phyloP scores from a whole-genome alignment of 1,140 invertebrate genomes.

The Bombus huntii region DNA sequence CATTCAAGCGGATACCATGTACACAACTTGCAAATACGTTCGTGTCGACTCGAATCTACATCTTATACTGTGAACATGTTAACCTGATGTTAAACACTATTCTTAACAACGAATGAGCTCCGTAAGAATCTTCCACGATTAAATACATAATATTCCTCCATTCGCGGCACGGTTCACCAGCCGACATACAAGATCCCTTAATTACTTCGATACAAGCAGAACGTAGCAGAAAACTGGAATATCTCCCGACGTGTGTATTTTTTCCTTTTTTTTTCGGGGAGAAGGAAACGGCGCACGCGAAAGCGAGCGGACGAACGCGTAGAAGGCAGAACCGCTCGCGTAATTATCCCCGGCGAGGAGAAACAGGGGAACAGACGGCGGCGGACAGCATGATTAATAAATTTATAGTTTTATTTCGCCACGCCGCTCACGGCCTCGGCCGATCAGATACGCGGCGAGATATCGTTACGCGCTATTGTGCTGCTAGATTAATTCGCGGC shows the following conservation, averaged over 20 bases:
- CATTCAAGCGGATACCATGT: no score
- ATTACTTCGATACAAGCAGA: background rate
- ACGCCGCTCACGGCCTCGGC: slow-evolving; percentile 26
- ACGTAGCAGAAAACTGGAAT: slow-evolving; percentile 27
- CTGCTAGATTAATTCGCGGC: slow-evolving; percentile 54
- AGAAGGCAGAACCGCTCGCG: background rate
- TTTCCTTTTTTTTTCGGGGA: background rate
- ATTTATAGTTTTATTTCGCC: slow-evolving; percentile 56
- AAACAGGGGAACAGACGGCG: slow-evolving; percentile 30
- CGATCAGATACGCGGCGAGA: slow-evolving; percentile 51
- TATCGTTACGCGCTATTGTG: slow-evolving; percentile 58
- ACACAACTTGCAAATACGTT: no score
- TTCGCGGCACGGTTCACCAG: background rate
- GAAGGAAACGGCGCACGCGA: background rate
- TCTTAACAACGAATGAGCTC: background rate
- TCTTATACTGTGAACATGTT: no score
- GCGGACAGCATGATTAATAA: slow-evolving; percentile 50
- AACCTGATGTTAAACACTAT: background rate
- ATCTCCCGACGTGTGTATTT: background rate
- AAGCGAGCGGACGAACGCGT: background rate
- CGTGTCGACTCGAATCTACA: no score
- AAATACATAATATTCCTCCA: background rate
- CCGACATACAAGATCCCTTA: background rate
- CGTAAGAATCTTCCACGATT: background rate
- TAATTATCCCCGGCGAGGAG: slow-evolving; percentile 40